Conservation (phyloP, 2,888 invertebrate genomes). For the Melinaea menophilus region DNA sequence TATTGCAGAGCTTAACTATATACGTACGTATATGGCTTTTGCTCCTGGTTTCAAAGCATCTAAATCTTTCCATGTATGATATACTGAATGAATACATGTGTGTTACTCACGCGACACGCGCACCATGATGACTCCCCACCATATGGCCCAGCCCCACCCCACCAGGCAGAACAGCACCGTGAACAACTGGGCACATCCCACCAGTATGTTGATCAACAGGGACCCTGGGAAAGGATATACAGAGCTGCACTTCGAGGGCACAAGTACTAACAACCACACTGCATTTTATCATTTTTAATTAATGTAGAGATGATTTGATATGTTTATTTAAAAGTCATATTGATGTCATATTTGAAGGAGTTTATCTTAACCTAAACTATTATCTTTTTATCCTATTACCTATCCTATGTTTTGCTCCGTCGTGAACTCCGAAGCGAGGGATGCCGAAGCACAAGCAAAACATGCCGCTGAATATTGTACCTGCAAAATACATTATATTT, state of each 20-base stretch:
- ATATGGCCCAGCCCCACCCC: conserved; percentile 99
- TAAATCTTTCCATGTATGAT: not conserved
- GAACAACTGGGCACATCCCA: conserved; percentile 93
- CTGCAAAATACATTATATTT: conserved; percentile 69
- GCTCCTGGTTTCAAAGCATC: not conserved
- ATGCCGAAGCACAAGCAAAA: conserved; percentile 93
- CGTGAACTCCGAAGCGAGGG: conserved; percentile 90
- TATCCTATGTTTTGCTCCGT: conserved; percentile 85
- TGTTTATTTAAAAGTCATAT: no score
- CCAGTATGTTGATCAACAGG: conserved; percentile 89
- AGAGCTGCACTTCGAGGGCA: no score
- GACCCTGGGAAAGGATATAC: conserved; percentile 63
- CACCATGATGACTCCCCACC: conserved; percentile 97
- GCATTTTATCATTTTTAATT: no score
- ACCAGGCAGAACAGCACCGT: conserved; percentile 96
- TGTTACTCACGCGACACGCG: conserved; percentile 87
- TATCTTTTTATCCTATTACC: conserved; percentile 59
- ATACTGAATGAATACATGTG: no score
- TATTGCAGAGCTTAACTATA: no score
- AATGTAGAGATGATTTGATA: no score
- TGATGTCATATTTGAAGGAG: no score
- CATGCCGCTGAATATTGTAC: conserved; percentile 92
- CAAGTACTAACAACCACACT: no score
- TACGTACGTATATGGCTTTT: no score
- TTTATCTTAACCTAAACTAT: no score